Base-by-base conservation (phyloP, 2,888 invertebrate genomes). In the Tetanocera ferruginea region DNA sequence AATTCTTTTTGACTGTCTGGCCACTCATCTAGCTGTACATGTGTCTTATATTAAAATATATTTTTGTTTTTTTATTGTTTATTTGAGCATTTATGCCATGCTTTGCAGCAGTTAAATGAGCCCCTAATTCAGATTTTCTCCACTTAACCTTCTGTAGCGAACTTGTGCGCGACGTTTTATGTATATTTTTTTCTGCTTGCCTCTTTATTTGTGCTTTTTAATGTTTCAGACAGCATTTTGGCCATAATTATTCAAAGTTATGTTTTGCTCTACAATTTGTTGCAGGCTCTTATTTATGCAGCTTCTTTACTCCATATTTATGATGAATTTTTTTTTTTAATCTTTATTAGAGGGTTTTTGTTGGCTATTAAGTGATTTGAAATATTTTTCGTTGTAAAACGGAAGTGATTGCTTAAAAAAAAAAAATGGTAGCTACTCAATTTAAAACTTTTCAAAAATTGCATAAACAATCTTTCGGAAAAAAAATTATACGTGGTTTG, bases 231-330 rank as follows among this genome's bases (percentile, higher is more conserved):
- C 43, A 43, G 43, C 43, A 14, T 43, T 74, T 76, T 74, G 76
- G 51, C 76, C 77, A 79, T 82, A 81, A 82, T 82, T 81, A 81
- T 82, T 82, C 81, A 82, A 79, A 82, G 80, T 78, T 82, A 81
- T 76, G 81, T 74, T 80, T 76, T 82, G 78, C 78, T 80, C 76
- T 76, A 80, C 76, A 82, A 80, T 80, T 80, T 81, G 78, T 80
- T 80, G 81, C 78, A 79, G 77, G 67, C 77, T 67, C 77, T 77
- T 66, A 11, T 51, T 72, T 72, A 11, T 31, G 70, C 43, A 43
- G 52, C 70, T 49, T 43, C 43, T 43, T 43, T 43, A 43, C 43
- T 43, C 43, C 43, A 43, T 34, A 69, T 69, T 69, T 69, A 25
- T 3, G 34, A 37, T n/a, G n/a, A n/a, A n/a, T n/a, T n/a, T 28